Evolutionary conservation across 2,113 vertebrate genomes (phyloP), one percentile per base, ranked within the genome.

Genomic region (Agapornis roseicollis): DNA sequence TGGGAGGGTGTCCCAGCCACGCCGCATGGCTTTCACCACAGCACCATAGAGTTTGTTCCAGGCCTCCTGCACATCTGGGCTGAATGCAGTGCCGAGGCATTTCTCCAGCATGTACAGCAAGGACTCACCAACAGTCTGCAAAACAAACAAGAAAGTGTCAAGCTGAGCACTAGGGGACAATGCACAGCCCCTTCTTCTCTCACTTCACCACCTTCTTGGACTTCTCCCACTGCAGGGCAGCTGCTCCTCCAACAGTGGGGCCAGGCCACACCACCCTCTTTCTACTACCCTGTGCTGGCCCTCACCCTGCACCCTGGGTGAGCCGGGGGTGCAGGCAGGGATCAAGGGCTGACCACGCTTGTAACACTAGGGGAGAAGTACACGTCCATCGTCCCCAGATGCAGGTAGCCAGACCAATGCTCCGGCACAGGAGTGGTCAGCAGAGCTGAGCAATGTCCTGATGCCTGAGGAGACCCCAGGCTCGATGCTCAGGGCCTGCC

Each of bases 71-170:
- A 98, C 74, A 6, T 98, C 97, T 3, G 98, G 97, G 4, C 98
- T 99, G 98, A 99, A 99, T 85, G 98, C 97, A 8, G 98, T 94
- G 27, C 99, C 99, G 83, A 99, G 98, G 91, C 98, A 98, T 95
- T 98, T 98, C 97, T 99, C 99, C 97, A 99, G 97, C 98, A 99
- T 99, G 96, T 98, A 99, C 79, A 99, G 98, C 90, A 99, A 97
- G 66, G 99, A 98, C 96, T 99, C 99, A 0, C 99, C 99, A 1
- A 99, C 99, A 31, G 98, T 92, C 99, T 99, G 97, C 58, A 95
- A 96, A 97, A n/a, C 79, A 97, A 97, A 94, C 8, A 82, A 37
- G 10, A 27, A 93, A 56, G 56, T 7, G 24, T 13, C 25, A 80
- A 39, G 24, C 39, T 61, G 55, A 93, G 72, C 17, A 37, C 37